Conservation (phyloP, 2,113 vertebrate species). For the Silurus meridionalis region DNA sequence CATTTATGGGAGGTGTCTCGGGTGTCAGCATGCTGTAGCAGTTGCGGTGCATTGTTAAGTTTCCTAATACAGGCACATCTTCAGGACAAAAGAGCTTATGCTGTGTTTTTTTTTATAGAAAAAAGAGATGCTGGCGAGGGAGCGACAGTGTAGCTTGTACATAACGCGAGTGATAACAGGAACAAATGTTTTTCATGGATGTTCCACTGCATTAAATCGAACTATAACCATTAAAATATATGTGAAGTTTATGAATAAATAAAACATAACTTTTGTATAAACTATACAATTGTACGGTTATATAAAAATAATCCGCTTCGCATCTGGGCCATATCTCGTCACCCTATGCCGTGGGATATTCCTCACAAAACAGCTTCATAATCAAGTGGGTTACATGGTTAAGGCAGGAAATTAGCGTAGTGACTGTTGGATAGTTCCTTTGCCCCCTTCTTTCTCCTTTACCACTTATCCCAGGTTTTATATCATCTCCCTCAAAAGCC, state of each 20-base stretch:
- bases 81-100: not conserved
- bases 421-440: not conserved
- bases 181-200: not conserved
- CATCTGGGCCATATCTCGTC: not conserved
- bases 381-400: not conserved
- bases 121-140: not conserved
- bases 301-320: not conserved
- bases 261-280: not conserved
- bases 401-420: not conserved
- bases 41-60: not conserved
- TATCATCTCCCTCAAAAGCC: slow-evolving; percentile 63
- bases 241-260: not conserved
- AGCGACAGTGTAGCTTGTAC: not conserved
- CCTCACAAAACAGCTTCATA: not conserved
- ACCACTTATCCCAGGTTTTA: slow-evolving; percentile 62
- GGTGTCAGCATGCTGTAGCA: not conserved
- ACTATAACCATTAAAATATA: not conserved
- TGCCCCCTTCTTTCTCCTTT: not conserved
- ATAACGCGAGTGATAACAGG: not conserved
- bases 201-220: not conserved
- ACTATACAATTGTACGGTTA: not conserved
- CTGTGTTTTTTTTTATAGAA: not conserved
- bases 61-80: not conserved
- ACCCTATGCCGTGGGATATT: not conserved
- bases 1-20: not conserved